These are phyloP conservation scores for Plecotus auritus DNA, from an alignment of 2,113 vertebrate genomes.

Conservation along the genomic window DNA sequence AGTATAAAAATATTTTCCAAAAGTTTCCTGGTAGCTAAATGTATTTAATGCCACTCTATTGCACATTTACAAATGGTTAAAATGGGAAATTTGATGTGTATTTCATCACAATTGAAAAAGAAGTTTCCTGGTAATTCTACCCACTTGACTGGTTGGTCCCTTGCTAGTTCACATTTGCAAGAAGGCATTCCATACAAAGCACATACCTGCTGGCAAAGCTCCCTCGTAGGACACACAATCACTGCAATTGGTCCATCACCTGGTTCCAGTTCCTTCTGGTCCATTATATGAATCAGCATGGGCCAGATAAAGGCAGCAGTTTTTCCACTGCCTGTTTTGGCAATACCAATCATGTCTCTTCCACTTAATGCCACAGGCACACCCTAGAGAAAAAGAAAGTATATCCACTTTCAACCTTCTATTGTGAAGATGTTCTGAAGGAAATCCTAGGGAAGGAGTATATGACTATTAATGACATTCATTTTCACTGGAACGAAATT, in stretches of 20 bases:
- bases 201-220: slow-evolving; percentile 97
- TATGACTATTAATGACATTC: background rate
- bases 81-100: background rate
- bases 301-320: slow-evolving; percentile 99
- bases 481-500: slow-evolving; percentile 43
- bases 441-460: background rate
- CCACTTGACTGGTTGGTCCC: background rate
- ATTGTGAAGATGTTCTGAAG: slow-evolving; percentile 34
- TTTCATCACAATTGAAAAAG: slow-evolving; percentile 9
- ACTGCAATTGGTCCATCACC: slow-evolving; percentile 97
- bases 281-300: slow-evolving; percentile 99
- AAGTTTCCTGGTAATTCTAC: background rate
- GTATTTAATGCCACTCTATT: background rate
- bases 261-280: slow-evolving; percentile 94
- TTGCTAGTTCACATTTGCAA: background rate
- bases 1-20: background rate
- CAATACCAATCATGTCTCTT: slow-evolving; percentile 98
- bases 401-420: background rate
- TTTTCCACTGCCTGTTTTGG: slow-evolving; percentile 98
- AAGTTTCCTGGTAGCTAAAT: slow-evolving; percentile 9
- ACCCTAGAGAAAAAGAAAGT: slow-evolving; percentile 82
- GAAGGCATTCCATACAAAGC: background rate
- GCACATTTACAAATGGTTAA: background rate
- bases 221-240: slow-evolving; percentile 96
- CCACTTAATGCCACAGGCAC: slow-evolving; percentile 96